Conservation (phyloP, 2,888 invertebrate species). For the Mylabris sibirica region DNA sequence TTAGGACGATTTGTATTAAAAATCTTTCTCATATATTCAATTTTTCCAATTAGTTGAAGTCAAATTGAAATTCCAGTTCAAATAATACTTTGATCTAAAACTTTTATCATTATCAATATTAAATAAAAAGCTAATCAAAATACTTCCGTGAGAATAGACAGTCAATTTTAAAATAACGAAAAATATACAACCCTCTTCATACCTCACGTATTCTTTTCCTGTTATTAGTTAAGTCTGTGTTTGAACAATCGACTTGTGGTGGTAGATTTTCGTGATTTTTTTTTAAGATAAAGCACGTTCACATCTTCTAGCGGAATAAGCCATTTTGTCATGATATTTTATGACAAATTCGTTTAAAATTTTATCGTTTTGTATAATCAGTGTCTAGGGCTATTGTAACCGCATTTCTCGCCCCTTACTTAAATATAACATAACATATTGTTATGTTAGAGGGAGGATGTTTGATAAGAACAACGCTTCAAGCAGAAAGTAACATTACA, state of each 20-base stretch:
- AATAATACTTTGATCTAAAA: background rate
- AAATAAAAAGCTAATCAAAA: background rate
- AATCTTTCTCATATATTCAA: slow-evolving; percentile 26
- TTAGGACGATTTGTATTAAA: background rate
- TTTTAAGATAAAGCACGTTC: slow-evolving; percentile 14
- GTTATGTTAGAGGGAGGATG: background rate
- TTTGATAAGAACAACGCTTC: background rate
- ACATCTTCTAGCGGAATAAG: slow-evolving; percentile 13
- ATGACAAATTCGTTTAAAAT: slow-evolving; percentile 28
- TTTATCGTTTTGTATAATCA: slow-evolving; percentile 28
- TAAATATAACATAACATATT: slow-evolving; percentile 9
- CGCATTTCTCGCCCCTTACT: slow-evolving; percentile 5
- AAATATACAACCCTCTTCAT: background rate
- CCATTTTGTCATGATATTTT: slow-evolving; percentile 13
- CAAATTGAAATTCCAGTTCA: background rate
- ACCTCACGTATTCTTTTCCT: background rate
- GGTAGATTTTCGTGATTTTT: slow-evolving; percentile 8
- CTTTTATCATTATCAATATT: background rate
- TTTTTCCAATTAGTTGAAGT: slow-evolving; percentile 35
- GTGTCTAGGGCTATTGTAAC: slow-evolving; percentile 16
- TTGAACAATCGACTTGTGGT: slow-evolving; percentile 8
- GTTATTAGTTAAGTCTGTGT: background rate
- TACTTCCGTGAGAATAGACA: background rate
- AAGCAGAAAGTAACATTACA: background rate
- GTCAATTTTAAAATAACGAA: background rate